Conservation (phyloP, 2,113 vertebrate species). For the Sterna hirundo region DNA sequence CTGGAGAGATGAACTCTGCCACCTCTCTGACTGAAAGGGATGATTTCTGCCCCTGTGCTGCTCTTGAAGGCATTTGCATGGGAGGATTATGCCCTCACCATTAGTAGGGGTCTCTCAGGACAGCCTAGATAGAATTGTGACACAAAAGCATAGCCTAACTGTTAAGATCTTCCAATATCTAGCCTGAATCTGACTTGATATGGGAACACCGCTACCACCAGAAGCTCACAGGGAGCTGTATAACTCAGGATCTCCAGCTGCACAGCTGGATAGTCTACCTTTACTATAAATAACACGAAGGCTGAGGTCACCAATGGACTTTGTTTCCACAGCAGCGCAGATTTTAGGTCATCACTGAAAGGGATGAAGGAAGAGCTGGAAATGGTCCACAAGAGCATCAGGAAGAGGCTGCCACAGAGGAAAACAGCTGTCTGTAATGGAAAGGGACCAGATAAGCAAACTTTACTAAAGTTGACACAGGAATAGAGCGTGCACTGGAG, state of each 20-base stretch:
- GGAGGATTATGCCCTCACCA: neutral
- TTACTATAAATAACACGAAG: neutral
- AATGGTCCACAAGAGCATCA: neutral
- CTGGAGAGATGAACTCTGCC: neutral
- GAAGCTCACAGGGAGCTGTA: neutral
- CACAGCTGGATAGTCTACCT: neutral
- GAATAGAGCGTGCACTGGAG: neutral
- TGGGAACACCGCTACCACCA: neutral
- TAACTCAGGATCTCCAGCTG: neutral
- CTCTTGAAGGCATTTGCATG: neutral
- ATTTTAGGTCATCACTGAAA: neutral
- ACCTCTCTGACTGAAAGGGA: neutral
- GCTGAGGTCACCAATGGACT: neutral
- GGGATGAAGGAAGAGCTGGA: neutral
- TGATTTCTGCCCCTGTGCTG: neutral
- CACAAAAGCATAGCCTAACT: neutral
- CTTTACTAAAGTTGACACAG: neutral
- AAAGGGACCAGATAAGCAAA: neutral
- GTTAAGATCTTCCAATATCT: neutral
- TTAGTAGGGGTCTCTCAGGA: neutral
- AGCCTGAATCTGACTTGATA: neutral
- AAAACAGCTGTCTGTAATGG: neutral
- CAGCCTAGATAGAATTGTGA: neutral
- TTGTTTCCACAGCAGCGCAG: neutral
- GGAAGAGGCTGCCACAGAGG: neutral